Evolutionary conservation across 2,888 invertebrate genomes (phyloP), one percentile per base, ranked within the genome.

Genomic region (Hirudinaria manillensis): DNA sequence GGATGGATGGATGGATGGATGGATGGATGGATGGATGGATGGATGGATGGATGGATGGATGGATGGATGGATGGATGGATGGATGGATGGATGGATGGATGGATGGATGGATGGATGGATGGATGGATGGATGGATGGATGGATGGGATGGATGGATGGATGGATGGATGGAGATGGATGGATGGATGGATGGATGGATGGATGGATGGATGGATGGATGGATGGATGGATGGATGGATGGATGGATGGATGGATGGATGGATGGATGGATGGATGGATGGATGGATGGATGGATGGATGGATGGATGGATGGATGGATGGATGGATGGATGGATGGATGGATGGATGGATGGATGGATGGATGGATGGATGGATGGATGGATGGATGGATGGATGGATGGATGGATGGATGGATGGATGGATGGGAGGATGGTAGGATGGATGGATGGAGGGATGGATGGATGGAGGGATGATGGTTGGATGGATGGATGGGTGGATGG

Each of bases 211-310:
- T 65, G 66, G 66, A 65, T 65, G 66, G 66, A 65, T 65, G 66
- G 66, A 65, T 65, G 66, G 19, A 65, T 65, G 66, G 66, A 65
- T 65, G 66, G 66, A 65, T 65, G 66, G 24, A 65, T 65, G 66
- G 27, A 65, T 65, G 66, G 27, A 65, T 65, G 66, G 27, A 65
- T 65, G 66, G 24, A 65, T 65, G 66, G 27, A 65, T 65, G 66
- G 27, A 65, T 65, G 66, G 27, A 65, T 65, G 66, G 24, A 65
- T 65, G 66, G 24, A 65, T 65, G 66, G 24, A 65, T 65, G 66
- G 24, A 65, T 65, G 66, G 24, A 24, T 65, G 66, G 24, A 65
- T 65, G 66, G 24, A 65, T 65, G 66, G 24, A 65, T 65, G 66
- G 24, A 24, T 27, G 27, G 24, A 65, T 24, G 27, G 27, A 27